Evolutionary conservation across 2,113 vertebrate genomes (phyloP), one percentile per base, ranked within the genome.

Genomic region (Tylochromis polylepis): DNA sequence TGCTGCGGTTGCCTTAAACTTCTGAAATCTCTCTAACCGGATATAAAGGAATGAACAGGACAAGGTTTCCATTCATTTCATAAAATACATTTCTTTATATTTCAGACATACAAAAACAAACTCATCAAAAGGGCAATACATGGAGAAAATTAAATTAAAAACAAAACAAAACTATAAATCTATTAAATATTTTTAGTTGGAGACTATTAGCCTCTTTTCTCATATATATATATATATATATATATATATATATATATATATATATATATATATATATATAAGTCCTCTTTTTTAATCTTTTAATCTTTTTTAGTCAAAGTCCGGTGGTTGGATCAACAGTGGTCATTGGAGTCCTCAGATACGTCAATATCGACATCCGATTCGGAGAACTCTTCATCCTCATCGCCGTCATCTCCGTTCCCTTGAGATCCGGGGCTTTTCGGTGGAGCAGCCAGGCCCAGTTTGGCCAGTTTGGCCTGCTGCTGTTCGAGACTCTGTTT

Each of bases 401-500:
- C 95, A 1, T 95, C 95, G 0, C 92, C 96, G 77, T 96, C 93
- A 6, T 96, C 96, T 1, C 87, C 95, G 20, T 95, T 89, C 11
- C 95, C 95, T n/a, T 96, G 95, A 22, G 96, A 96, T 3, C 94
- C 96, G 9, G 96, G 96, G 31, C 96, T 97, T 24, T 94, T 94
- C 1, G 91, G 95, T 0, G 93, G 95, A 5, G 90, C 92, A 1
- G 95, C 93, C 22, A 97, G 96, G 15, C 95, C 97, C 86, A 97
- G 94, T 85, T 97, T 96, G 78, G 96, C 96, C 51, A 97, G 93
- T 81, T 97, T 97, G 62, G 96, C 96, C 85, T 97, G 97, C 59
- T 97, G 97, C 91, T 97, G 97, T 90, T 97, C 96, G 90, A 97
- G 92, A 83, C 96, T 97, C 94, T 97, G 97, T 43, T 97, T 97